Percentiles rank a stretch among this genome's conserved stretches.
Conservation (phyloP, 64 coral and sea anemone genomes). For the Stylophora pistillata region DNA sequence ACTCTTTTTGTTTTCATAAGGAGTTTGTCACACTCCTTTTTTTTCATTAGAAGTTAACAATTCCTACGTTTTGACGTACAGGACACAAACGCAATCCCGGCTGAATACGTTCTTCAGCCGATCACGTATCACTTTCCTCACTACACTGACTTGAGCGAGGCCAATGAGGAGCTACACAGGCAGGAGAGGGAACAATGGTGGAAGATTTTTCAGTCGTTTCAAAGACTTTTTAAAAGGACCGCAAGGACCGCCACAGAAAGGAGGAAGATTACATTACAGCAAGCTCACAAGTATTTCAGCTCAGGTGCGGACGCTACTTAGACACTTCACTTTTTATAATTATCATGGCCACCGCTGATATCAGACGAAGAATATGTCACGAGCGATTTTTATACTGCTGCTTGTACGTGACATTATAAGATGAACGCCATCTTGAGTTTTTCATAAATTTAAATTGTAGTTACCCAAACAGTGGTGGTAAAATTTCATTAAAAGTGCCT, state of each 20-base stretch:
- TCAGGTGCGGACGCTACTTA: constrained; percentile 45
- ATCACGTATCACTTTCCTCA: constrained; percentile 70
- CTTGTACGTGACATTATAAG: no score
- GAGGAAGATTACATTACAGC: constrained; percentile 28
- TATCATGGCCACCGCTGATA: no score
- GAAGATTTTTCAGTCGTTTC: constrained; percentile 70
- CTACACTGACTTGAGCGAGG: constrained; percentile 75
- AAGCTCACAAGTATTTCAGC: constrained; percentile 82
- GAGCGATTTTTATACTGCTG: no score
- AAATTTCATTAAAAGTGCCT: no score
- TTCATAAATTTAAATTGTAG: no score
- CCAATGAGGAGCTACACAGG: constrained; percentile 42
- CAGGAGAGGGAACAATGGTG: constrained; percentile 79
- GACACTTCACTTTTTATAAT: no score
- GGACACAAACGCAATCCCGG: constrained; percentile 78
- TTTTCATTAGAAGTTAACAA: not conserved
- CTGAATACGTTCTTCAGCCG: constrained; percentile 87
- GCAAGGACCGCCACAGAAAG: constrained; percentile 59
- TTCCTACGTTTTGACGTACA: not conserved
- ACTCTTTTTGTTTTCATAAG: not conserved
- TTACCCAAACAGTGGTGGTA: no score
- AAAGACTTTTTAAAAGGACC: constrained; percentile 60
- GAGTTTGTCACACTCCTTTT: no score
- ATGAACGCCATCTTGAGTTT: no score
- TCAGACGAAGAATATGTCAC: no score